These are phyloP conservation scores for Allygus modestus DNA, from an alignment of 2,888 invertebrate species.

Conservation along the genomic window DNA sequence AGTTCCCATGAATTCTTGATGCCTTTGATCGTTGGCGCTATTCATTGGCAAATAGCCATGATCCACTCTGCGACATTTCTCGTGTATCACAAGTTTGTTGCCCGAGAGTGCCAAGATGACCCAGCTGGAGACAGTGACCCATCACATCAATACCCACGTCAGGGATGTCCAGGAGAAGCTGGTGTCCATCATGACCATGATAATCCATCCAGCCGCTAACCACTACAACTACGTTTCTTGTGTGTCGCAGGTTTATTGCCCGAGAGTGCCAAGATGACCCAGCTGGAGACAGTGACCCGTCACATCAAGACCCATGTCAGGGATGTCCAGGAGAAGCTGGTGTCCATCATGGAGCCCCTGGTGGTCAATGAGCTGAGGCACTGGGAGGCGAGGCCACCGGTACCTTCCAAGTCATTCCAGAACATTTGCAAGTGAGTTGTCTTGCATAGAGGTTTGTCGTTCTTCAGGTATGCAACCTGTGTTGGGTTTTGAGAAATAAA, in stretches of 20 bases:
- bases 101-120: slow-evolving; percentile 67
- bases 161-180: slow-evolving; percentile 96
- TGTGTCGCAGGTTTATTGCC: slow-evolving; percentile 70
- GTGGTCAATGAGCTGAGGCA: slow-evolving; percentile 87
- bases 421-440: slow-evolving; percentile 85
- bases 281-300: slow-evolving; percentile 82
- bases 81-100: slow-evolving; percentile 70
- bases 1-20: too few relatives aligned
- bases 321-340: slow-evolving; percentile 94
- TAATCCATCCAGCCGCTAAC: too few relatives aligned
- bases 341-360: slow-evolving; percentile 92
- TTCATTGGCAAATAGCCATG: too few relatives aligned
- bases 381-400: slow-evolving; percentile 97
- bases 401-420: slow-evolving; percentile 94
- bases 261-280: slow-evolving; percentile 67
- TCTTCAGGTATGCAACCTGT: too few relatives aligned
- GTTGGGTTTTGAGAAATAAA: too few relatives aligned
- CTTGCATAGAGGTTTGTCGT: too few relatives aligned
- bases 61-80: too few relatives aligned
- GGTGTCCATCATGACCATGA: slow-evolving; percentile 91
- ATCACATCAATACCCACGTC: slow-evolving; percentile 92
- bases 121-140: slow-evolving; percentile 81
- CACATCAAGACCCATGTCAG: slow-evolving; percentile 93
- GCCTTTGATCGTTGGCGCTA: too few relatives aligned
- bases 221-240: too few relatives aligned